Conservation (phyloP, 2,888 invertebrate genomes). For the Erebia epiphron region DNA sequence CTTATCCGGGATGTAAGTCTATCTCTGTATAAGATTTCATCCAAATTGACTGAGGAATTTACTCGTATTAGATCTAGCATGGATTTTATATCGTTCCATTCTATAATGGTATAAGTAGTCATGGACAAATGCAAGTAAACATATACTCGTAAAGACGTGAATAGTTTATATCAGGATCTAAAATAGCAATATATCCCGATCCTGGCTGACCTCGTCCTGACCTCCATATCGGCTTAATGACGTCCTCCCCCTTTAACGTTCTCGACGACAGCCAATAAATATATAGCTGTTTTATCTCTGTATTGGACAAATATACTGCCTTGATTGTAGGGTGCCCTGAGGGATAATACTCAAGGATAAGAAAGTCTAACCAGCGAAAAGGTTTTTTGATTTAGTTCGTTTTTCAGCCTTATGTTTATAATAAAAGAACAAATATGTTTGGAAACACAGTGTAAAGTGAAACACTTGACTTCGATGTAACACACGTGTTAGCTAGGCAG, state of each 20-base stretch:
- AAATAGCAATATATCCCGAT: constrained; percentile 38
- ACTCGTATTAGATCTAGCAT: not conserved
- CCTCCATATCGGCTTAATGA: constrained; percentile 45
- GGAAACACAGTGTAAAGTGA: no score
- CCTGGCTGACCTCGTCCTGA: constrained; percentile 41
- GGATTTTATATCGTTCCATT: no score
- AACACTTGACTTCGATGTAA: no score
- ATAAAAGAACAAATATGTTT: no score
- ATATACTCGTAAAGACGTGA: constrained; percentile 11
- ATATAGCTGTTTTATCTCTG: constrained; percentile 36
- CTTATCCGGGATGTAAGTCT: not conserved
- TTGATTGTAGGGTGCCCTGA: constrained; percentile 30
- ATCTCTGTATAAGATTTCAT: not conserved
- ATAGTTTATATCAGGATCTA: constrained; percentile 31
- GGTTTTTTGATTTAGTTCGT: constrained; percentile 22
- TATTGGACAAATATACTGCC: constrained; percentile 36
- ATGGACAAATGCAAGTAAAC: not conserved
- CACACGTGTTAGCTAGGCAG: no score
- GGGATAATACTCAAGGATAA: constrained; percentile 23
- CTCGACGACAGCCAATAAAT: constrained; percentile 45
- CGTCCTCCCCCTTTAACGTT: constrained; percentile 42
- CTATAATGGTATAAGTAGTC: not conserved
- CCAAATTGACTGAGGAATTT: not conserved
- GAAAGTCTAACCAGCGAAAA: constrained; percentile 14
- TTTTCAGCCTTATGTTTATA: not conserved